Evolutionary conservation across 2,888 invertebrate species (phyloP), one percentile per base, ranked within the genome.

Genomic region (Drosophila gaucha): DNA sequence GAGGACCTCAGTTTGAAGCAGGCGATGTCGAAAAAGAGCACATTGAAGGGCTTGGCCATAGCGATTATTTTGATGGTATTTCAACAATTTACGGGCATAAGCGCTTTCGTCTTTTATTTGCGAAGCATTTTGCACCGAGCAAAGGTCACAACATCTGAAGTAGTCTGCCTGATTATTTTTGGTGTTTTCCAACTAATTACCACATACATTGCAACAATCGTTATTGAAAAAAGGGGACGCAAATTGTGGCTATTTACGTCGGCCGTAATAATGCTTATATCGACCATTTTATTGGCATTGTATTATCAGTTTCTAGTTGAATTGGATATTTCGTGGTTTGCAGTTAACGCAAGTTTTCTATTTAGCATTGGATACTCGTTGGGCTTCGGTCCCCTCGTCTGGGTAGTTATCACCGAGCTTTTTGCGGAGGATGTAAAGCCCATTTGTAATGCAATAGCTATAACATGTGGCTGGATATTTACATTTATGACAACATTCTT

Each of bases 1-100:
- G 55, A 67, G n/a, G 92, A 92, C 0, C 89, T 93, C 0, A 93
- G 94, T 0, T 93, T 94, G 47, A 35, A 80, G 0, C 87, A 92
- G 0, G 92, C 93, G 0, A 93, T 95, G 18, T 92, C 92, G 0
- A 93, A 94, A 14, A 94, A 91, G 18, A 43, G 57, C 0, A 94
- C 95, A 0, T 88, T 93, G 16, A 94, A 93, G 83, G 95, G 95
- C 0, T 90, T 96, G 0, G 46, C 94, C 1, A 95, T 96, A 50
- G 94, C 94, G 58, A 94, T 95, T 73, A 94, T 94, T 1, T 92
- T 97, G n/a, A 97, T 97, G 97, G 91, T 96, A 69, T 96, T 97
- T 91, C 97, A 97, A 88, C 97, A 97, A 89, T 92, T 97, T 26
- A 94, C 95, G 50, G 96, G 96, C 33, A 94, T 96, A 47, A 96